A percentile compares a stretch with the other conserved stretches of the same genome.
Evolutionary conservation across 2,888 invertebrate species (phyloP).

Genomic region (Prenolepis imparis): DNA sequence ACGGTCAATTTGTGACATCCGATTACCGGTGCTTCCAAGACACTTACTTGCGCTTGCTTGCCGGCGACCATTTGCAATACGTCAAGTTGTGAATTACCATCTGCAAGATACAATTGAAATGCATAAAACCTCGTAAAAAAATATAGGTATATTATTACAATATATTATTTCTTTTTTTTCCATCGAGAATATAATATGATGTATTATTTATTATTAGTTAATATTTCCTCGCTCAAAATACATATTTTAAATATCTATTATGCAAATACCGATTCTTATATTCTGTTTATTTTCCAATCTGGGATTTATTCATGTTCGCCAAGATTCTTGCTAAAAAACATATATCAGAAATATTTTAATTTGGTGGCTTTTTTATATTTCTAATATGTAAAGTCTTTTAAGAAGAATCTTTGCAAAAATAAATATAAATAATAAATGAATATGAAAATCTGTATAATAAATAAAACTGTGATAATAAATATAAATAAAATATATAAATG

Average conservation of each 20-base stretch:
- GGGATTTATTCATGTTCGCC: background rate
- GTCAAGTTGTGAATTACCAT: slow-evolving; percentile 78
- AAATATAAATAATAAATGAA: background rate
- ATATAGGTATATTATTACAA: background rate
- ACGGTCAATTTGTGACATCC: slow-evolving; percentile 74
- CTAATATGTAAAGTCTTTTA: background rate
- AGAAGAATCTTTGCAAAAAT: background rate
- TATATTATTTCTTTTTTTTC: background rate
- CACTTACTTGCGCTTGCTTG: slow-evolving; percentile 80
- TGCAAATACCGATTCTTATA: background rate
- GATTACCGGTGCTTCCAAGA: slow-evolving; percentile 81
- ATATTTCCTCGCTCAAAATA: background rate
- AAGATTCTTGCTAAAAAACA: background rate
- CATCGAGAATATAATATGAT: background rate
- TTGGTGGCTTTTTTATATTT: background rate
- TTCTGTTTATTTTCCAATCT: background rate
- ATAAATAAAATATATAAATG: background rate
- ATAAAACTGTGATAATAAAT: background rate
- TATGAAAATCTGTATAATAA: background rate
- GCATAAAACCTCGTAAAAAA: background rate
- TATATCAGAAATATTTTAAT: background rate
- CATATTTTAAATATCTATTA: background rate
- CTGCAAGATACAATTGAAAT: slow-evolving; percentile 64
- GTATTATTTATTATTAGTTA: background rate
- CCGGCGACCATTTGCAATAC: slow-evolving; percentile 82